These are phyloP conservation scores for Drosophila bocki DNA, from an alignment of 1,140 invertebrate species.

Conservation along the genomic window DNA sequence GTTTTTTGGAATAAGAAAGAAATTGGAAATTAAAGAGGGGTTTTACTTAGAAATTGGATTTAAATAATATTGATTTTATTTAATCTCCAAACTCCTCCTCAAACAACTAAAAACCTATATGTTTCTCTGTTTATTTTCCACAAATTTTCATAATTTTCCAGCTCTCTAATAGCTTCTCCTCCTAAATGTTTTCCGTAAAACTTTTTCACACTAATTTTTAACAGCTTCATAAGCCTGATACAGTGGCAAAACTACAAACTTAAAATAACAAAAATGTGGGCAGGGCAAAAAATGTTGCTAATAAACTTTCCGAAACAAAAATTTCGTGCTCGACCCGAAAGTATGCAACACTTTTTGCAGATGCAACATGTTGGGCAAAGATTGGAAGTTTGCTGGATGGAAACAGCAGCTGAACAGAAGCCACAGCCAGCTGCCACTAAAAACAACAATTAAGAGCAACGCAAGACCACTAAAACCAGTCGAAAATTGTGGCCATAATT, in stretches of 20 bases:
- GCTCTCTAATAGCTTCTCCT: background rate
- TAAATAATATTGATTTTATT: background rate
- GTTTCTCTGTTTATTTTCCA: background rate
- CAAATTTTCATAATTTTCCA: background rate
- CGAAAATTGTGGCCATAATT: conserved; percentile 80
- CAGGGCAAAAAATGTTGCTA: conserved; percentile 5
- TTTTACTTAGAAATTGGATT: background rate
- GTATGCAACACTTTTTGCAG: conserved; percentile 59
- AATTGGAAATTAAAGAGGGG: background rate
- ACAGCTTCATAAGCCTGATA: conserved; percentile 15
- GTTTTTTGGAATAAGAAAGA: conserved; percentile 1
- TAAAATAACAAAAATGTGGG: background rate
- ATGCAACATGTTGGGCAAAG: conserved; percentile 15
- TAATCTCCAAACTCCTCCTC: background rate
- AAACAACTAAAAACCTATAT: background rate
- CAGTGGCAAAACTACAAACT: conserved; percentile 25
- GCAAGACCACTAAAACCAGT: conserved; percentile 49
- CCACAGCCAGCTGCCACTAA: conserved; percentile 47
- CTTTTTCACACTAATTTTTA: conserved; percentile 18
- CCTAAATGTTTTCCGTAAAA: conserved; percentile 6
- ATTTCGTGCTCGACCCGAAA: conserved; percentile 37
- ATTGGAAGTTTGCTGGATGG: background rate
- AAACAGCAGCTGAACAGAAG: conserved; percentile 8
- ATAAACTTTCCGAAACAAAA: conserved; percentile 33
- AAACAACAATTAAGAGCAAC: conserved; percentile 64